Percentiles rank a stretch among this genome's conserved stretches.
Evolutionary conservation across 2,797 vertebrate genomes (phyloP).

Genomic region (Sternarchorhynchus goeldii): DNA sequence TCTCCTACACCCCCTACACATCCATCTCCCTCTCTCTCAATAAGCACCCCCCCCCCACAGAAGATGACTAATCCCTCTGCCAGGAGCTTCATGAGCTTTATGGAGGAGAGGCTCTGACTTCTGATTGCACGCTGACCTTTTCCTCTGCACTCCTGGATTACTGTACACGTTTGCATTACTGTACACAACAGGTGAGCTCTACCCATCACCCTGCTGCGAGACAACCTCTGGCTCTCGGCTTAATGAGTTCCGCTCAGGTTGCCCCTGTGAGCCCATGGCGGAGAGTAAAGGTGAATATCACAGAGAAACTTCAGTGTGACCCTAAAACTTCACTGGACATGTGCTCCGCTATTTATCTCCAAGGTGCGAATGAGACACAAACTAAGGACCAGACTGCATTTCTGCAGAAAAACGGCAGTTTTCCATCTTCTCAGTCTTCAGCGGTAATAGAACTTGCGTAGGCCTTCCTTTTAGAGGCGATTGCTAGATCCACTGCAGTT

Average conservation of each 20-base stretch:
- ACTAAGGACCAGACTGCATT: background rate
- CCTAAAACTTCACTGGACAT: slow-evolving; percentile 32
- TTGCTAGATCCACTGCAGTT: background rate
- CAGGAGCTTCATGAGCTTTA: slow-evolving; percentile 46
- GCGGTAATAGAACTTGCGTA: background rate
- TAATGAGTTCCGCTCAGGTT: slow-evolving; percentile 66
- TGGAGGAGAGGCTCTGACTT: slow-evolving; percentile 54
- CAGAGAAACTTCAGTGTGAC: slow-evolving; percentile 33
- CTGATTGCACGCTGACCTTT: slow-evolving; percentile 77
- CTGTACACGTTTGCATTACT: slow-evolving; percentile 68
- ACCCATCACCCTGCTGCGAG: slow-evolving; percentile 65
- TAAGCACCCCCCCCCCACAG: background rate
- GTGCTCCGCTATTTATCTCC: slow-evolving; percentile 27
- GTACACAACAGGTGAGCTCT: slow-evolving; percentile 69
- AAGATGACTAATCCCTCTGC: slow-evolving; percentile 55
- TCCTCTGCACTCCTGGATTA: slow-evolving; percentile 57
- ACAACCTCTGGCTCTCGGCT: slow-evolving; percentile 67
- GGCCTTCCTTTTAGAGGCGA: background rate
- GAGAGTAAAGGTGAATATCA: slow-evolving; percentile 42
- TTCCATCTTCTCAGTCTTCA: background rate
- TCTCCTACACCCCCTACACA: slow-evolving; percentile 14
- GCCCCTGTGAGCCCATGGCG: slow-evolving; percentile 47
- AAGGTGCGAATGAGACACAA: background rate
- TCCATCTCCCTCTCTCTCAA: background rate
- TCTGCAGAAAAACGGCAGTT: background rate